Base-by-base conservation (phyloP, 2,888 invertebrate genomes). In the Andrena marginata region DNA sequence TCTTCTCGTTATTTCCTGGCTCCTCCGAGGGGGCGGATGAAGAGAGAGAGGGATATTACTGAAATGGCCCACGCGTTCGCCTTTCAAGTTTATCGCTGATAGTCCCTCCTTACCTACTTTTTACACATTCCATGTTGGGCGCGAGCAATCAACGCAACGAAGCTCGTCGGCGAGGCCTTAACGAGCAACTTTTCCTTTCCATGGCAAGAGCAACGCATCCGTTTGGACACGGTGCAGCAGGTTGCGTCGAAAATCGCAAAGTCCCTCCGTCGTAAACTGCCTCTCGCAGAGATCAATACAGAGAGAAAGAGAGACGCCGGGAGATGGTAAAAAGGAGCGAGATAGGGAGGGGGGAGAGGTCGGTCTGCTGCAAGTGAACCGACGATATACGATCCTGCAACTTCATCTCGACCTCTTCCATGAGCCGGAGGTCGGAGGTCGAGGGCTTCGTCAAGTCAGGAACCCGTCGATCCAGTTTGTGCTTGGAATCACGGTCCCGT, bases 381-480 rank as follows among this genome's bases (percentile, higher is more conserved):
- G 71, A 60, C 82, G 80, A 80, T 80, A 83, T 77, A 80, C 77
- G 85, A 83, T 85, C 83, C 73, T 65, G 86, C 87, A 83, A 85
- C 85, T 85, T 86, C 86, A 80, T 82, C 83, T 71, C 81, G 85
- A 87, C 84, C 87, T 87, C 81, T 77, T 84, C 77, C 85, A 72
- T 60, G 81, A 69, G 81, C 77, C 71, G 75, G 83, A 84, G 91
- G 91, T 89, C 90, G 85, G 83, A 89, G 91, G 91, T 91, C 87
- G 85, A 86, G 88, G 90, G 89, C 90, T 90, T 89, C 90, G 90
- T 91, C 90, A 91, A 90, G 88, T 87, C 84, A 85, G 89, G 89
- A 91, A 91, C 91, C 87, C 89, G 91, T 91, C 89, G 90, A 90
- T 90, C 91, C 91, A 90, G 91, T 91, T 91, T 87, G 86, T 79